Base-by-base conservation (phyloP, 2,888 invertebrate genomes). In the Chaetogeoica ovagalla region DNA sequence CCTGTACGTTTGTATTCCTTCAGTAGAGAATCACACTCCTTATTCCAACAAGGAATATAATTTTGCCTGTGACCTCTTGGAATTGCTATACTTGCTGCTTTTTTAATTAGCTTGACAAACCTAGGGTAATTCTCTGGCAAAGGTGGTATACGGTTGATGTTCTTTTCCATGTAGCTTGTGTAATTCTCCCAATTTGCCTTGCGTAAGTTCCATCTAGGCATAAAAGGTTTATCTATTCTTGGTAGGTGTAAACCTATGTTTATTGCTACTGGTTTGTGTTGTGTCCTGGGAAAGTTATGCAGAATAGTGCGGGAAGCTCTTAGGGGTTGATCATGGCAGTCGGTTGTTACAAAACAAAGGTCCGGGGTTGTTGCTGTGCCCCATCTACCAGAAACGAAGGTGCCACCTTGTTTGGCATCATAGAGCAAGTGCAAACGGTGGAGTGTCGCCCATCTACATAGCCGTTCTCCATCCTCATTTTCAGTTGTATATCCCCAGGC, bases 271-370 rank as follows among this genome's bases (percentile, higher is more conserved):
- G 66, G 21, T 66, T 66, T 66, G 66, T 66, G 48, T 43, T 66
- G 48, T 21, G 21, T 66, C 48, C 66, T 48, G 17, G 48, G 48
- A 7, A 52, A 52, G 23, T 68, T 48, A 68, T 68, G 48, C 52
- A 48, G 39, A 68, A 68, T 68, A 68, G 52, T 19, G 55, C 11
- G 55, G 55, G 69, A 55, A 30, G 30, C 55, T 69, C 69, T 69
- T 55, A 69, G 1, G 19, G 69, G 69, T 70, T 57, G 57, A 70
- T 70, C 37, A 37, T 57, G 57, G 70, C 2, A 37, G 15, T 70
- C 37, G 11, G 30, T 57, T 57, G 57, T 70, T 70, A 70, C 57
- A 70, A 70, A 57, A 70, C 48, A 70, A n/a, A 70, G 70, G 37
- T 70, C 70, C 52, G 70, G 70, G 7, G 57, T 70, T 69, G 69